Percentiles rank a stretch among this genome's conserved stretches.
Conservation (phyloP, 2,888 invertebrate genomes). For the Ophion costatus region DNA sequence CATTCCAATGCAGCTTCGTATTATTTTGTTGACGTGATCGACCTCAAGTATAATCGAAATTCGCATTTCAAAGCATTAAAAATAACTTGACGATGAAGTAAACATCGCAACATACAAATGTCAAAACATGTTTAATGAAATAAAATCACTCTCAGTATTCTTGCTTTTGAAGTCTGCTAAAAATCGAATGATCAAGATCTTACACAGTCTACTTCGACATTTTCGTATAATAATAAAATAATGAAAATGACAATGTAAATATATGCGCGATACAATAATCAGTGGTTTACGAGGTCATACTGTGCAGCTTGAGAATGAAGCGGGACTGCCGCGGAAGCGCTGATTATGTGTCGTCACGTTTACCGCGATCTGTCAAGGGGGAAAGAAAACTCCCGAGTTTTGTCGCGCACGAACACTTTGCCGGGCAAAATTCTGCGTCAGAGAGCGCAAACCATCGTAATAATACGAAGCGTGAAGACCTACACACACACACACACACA, state of each 20-base stretch:
- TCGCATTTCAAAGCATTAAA: not conserved
- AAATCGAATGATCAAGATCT: not conserved
- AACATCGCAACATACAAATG: too few species aligned
- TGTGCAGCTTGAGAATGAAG: not conserved
- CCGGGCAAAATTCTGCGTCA: not conserved
- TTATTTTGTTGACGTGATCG: not conserved
- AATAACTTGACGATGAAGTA: too few species aligned
- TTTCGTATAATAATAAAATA: not conserved
- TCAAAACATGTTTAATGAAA: too few species aligned
- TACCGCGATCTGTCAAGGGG: constrained; percentile 1
- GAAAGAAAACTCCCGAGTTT: constrained; percentile 1
- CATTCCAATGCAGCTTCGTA: not conserved
- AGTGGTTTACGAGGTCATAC: not conserved
- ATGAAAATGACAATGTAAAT: not conserved
- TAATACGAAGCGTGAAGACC: not conserved
- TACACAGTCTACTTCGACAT: not conserved
- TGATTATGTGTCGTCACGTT: constrained; percentile 7
- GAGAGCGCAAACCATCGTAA: constrained; percentile 2
- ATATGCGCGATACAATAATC: not conserved
- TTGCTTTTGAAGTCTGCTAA: not conserved
- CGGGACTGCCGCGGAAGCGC: not conserved
- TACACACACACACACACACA: not conserved
- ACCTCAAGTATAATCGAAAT: not conserved
- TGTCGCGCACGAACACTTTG: not conserved
- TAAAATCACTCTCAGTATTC: too few species aligned